Base-by-base conservation (phyloP, 2,888 invertebrate genomes). In the Brachyptera risi region DNA sequence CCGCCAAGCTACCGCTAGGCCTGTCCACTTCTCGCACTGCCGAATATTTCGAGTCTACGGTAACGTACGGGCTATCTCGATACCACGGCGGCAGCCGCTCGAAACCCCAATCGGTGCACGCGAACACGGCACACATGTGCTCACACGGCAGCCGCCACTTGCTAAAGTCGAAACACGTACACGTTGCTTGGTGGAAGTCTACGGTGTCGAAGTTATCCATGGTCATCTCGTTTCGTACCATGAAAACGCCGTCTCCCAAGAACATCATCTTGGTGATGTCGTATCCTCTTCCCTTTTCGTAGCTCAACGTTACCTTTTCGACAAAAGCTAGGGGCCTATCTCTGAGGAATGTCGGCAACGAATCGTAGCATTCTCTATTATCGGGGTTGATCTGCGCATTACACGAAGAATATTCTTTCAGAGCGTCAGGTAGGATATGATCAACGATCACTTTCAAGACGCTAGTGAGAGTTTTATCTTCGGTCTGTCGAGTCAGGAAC, bases 51-150 rank as follows among this genome's bases (percentile, higher is more conserved):
- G 4, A 19, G 19, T 59, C 59, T 31, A 50, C 15, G n/a, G 47
- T 59, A 17, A 59, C n/a, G 27, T 35, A 59, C 7, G 49, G 37
- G n/a, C 13, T 49, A 2, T 59, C 19, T 1, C 17, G 26, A 19
- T 50, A 59, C n/a, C 15, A 1, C 13, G 13, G 17, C 13, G 47
- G 27, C 24, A 59, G 47, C 15, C 21, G 49, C 19, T 59, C 15
- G 3, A 59, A 59, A 17, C 1, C 4, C 59, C 59, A 50, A 15
- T 27, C 37, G 1, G 59, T 27, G 1, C 15, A 26, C 19, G 31
- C 17, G 23, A 59, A 49, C 1, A 59, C 15, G 19, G 59, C 59
- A 50, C 59, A 59, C 59, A 50, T 27, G 35, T 59, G 59, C 27
- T 50, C 50, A 11, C 50, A 59, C 3, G 50, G 50, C 3, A 59